Evolutionary conservation across 1,140 invertebrate species (phyloP), one percentile per base, ranked within the genome.

Genomic region (Philotrypesis tridentata): DNA sequence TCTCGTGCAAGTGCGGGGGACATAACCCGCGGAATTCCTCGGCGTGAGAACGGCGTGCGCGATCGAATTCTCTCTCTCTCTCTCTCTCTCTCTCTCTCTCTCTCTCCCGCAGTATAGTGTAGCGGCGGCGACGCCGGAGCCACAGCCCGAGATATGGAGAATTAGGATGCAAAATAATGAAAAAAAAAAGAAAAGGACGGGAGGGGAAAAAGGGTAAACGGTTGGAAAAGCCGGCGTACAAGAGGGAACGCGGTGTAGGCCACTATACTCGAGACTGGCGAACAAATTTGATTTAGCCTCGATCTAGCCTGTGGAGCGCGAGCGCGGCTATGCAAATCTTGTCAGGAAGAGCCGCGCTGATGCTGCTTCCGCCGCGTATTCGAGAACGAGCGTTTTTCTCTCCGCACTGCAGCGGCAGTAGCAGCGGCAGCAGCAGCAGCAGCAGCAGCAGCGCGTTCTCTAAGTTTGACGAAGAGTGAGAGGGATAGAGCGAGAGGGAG

Each of bases 211-310:
- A 72, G 27, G 37, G 25, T 40, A 78, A 78, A 55, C 65, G 65
- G 27, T 68, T 31, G 77, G 43, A 79, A 71, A 79, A 78, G 43
- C 31, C 65, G 6, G 63, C 17, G 9, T 37, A 37, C 3, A 9
- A 37, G 31, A 2, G 48, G 5, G 17, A 21, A 17, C 4, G 48
- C 1, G 17, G 14, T 55, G 17, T 55, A 55, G 48, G 48, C 48
- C n/a, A 37, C 33, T 37, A 9, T 29, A 60, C 79, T 73, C 79
- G 79, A 73, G 79, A 73, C 55, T 8, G 23, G 25, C 55, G 60
- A 81, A 70, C 72, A 75, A 70, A 81, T 81, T 81, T 81, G 79
- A 81, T 81, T 75, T 68, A 75, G 43, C 79, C 68, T 76, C 79
- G 72, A 27, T 61, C 43, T n/a, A 43, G 63, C 25, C 37, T 61